Percentiles rank a stretch among this genome's conserved stretches.
These are phyloP conservation scores for Acrossocheilus fasciatus DNA, from an alignment of 2,797 vertebrate species.

Conservation along the genomic window DNA sequence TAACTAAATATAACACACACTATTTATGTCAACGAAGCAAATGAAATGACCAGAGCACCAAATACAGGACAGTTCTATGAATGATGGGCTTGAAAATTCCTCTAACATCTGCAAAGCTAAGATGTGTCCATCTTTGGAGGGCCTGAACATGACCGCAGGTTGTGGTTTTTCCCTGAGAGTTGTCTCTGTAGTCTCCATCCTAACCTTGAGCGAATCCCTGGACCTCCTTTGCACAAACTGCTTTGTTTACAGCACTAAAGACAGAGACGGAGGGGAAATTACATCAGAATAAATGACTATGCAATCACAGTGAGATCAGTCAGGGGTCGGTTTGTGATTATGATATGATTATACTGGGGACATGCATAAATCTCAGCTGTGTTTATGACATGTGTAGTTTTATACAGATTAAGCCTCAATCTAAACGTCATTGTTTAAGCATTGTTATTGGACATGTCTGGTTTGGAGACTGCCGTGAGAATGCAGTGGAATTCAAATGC, in stretches of 20 bases:
- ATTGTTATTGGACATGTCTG: slow-evolving; percentile 44
- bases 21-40: not conserved
- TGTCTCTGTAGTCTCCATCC: slow-evolving; percentile 31
- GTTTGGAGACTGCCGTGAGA: not conserved
- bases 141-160: not conserved
- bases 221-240: slow-evolving; percentile 50
- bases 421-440: slow-evolving; percentile 23
- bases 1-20: not conserved
- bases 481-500: slow-evolving; percentile 40
- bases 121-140: not conserved
- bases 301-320: slow-evolving; percentile 54
- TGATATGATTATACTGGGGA: slow-evolving; percentile 48
- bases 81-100: not conserved
- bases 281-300: slow-evolving; percentile 57
- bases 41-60: not conserved
- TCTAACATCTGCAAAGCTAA: not conserved
- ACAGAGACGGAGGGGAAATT: slow-evolving; percentile 52
- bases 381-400: slow-evolving; percentile 46
- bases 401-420: slow-evolving; percentile 36
- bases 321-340: slow-evolving; percentile 50
- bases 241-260: slow-evolving; percentile 56
- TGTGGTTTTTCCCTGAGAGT: slow-evolving; percentile 30
- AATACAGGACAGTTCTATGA: not conserved
- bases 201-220: slow-evolving; percentile 56
- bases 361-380: slow-evolving; percentile 30